A percentile compares a stretch with the other conserved stretches of the same genome.
These are phyloP conservation scores for Enteromius viviparus DNA, from an alignment of 2,797 vertebrate genomes.

Conservation along the genomic window DNA sequence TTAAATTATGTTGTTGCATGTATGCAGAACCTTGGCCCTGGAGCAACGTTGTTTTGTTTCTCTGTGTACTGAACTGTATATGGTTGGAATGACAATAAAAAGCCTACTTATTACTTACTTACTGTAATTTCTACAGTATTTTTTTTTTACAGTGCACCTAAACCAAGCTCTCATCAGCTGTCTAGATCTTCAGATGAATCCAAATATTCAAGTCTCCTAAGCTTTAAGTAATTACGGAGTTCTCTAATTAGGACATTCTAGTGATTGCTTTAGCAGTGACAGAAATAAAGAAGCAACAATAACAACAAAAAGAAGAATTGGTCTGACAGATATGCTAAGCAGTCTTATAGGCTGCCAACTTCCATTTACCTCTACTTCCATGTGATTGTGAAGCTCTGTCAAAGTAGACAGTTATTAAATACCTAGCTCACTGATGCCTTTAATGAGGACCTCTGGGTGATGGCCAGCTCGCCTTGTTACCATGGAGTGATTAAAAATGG, in stretches of 20 bases:
- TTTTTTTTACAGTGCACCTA: background rate
- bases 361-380: constrained; percentile 24
- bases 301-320: constrained; percentile 5
- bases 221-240: background rate
- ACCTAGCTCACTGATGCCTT: constrained; percentile 42
- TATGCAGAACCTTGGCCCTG: no score
- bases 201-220: background rate
- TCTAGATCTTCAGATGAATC: background rate
- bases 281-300: constrained; percentile 6
- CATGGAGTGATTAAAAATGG: constrained; percentile 27
- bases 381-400: constrained; percentile 42
- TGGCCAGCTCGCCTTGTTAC: constrained; percentile 38
- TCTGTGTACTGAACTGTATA: no score
- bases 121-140: no score
- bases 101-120: no score
- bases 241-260: constrained; percentile 27
- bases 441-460: constrained; percentile 43
- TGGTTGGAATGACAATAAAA: no score
- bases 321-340: constrained; percentile 19
- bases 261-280: constrained; percentile 7
- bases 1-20: no score
- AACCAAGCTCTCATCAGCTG: background rate
- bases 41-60: no score
- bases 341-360: constrained; percentile 24
- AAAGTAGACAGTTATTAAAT: constrained; percentile 49